These are phyloP conservation scores for Solenopsis fugax DNA, from an alignment of 1,140 invertebrate genomes.

Conservation along the genomic window DNA sequence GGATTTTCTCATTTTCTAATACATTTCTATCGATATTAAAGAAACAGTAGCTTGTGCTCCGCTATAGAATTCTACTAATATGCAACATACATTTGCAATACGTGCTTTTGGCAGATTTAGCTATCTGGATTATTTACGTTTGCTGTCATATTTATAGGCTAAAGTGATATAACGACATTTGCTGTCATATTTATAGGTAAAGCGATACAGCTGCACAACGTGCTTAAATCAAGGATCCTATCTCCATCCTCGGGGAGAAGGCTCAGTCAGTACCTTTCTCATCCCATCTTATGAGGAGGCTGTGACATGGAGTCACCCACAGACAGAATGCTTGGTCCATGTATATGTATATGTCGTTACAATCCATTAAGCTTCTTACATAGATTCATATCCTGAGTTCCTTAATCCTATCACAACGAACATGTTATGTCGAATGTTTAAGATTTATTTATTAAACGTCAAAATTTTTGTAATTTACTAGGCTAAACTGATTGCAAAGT, in stretches of 20 bases:
- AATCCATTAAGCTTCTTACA: slow-evolving; percentile 35
- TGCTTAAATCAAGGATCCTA: slow-evolving; percentile 12
- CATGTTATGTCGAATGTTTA: background rate
- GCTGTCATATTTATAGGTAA: background rate
- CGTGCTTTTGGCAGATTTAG: too few relatives aligned
- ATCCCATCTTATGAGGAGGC: background rate
- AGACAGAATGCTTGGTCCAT: background rate
- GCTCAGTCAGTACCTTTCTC: slow-evolving; percentile 26
- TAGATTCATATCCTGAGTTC: slow-evolving; percentile 6
- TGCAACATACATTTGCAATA: too few relatives aligned
- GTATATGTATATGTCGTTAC: background rate
- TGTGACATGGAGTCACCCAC: slow-evolving; percentile 7
- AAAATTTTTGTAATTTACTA: slow-evolving; percentile 4
- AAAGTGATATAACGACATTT: background rate
- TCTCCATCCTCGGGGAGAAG: slow-evolving; percentile 5
- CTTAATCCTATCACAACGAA: slow-evolving; percentile 15
- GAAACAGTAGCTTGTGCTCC: too few relatives aligned
- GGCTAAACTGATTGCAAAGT: background rate
- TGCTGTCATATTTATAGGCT: slow-evolving; percentile 3
- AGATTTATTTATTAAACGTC: background rate
- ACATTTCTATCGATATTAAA: too few relatives aligned
- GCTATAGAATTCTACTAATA: too few relatives aligned
- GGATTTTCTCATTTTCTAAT: too few relatives aligned
- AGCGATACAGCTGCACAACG: background rate
- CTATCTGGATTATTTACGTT: background rate